Percentiles rank a stretch among this genome's conserved stretches.
phyloP scores from a whole-genome alignment of 35 echinoderm and acorn worm species.

The Strongylocentrotus purpuratus region DNA sequence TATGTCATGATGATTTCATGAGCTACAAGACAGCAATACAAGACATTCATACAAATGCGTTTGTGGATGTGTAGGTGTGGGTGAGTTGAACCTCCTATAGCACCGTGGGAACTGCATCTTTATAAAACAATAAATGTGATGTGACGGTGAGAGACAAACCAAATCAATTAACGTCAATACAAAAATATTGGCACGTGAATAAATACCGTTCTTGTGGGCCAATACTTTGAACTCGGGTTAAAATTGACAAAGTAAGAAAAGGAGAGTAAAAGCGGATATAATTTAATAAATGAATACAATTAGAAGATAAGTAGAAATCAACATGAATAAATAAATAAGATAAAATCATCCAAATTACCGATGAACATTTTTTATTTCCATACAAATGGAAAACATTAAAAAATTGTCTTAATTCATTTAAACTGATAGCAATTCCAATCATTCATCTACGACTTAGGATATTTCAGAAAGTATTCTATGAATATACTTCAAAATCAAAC shows the following conservation, averaged over 20 bases:
- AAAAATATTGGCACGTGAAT: background rate
- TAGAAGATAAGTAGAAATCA: too few species aligned
- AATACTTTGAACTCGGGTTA: background rate
- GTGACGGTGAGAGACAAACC: background rate
- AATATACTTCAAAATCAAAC: too few species aligned
- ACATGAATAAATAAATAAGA: too few species aligned
- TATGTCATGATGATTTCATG: background rate
- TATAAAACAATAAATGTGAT: background rate
- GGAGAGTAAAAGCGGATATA: too few species aligned
- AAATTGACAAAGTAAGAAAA: background rate
- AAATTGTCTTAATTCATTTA: too few species aligned
- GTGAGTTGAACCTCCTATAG: constrained; percentile 10
- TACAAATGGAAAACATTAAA: too few species aligned
- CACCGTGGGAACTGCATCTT: background rate
- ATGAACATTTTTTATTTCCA: too few species aligned
- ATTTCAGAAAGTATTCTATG: too few species aligned
- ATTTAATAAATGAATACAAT: too few species aligned
- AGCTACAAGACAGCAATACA: background rate
- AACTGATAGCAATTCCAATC: too few species aligned
- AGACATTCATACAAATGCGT: background rate
- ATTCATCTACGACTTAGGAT: too few species aligned
- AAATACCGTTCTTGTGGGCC: background rate
- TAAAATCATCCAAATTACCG: too few species aligned
- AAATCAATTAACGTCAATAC: background rate
- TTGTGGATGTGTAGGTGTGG: background rate